Base-by-base conservation (phyloP, 2,797 vertebrate genomes). In the Melanitta fusca region DNA sequence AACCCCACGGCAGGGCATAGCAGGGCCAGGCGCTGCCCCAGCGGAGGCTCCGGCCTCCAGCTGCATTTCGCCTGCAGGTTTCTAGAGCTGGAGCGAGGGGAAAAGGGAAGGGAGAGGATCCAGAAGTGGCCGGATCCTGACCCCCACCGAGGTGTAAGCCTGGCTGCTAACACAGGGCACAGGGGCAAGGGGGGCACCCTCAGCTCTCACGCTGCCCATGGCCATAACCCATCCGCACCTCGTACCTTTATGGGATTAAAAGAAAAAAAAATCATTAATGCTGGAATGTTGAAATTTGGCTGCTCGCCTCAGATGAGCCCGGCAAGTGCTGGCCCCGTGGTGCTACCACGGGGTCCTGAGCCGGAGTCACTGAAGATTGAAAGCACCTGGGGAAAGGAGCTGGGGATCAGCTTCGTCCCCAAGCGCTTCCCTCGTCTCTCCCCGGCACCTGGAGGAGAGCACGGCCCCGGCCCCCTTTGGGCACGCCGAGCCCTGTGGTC, bases 81-180 rank as follows among this genome's bases (percentile, higher is more conserved):
- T 24, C 58, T 4, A 30, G 9, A 25, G 6, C 11, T 3, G 22
- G 38, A 64, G 58, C 3, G 2, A 58, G 68, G 14, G 10, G 32
- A 51, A 4, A 4, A 47, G 24, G 22, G 57, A 36, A 56, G 19
- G 14, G 58, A 11, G 51, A 57, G 54, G 25, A 4, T 13, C 32
- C 30, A 9, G 27, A 79, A 3, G 3, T 8, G 47, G 47, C 21
- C 9, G 3, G 25, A 28, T 8, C 70, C 79, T 10, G 70, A 79
- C 58, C 58, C 22, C 43, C 51, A 12, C 22, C 30, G 7, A 2
- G 27, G 41, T 16, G 78, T 61, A 25, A 81, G 61, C 8, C 16
- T 0, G 6, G 24, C 7, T 0, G 49, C 2, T 6, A 5, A 0
- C n/a, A 18, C 17, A 43, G 43, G 43, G 43, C 43, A 1, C 9